Evolutionary conservation across 2,797 vertebrate species (phyloP).

Genomic region (Hypotaenidia okinawae): DNA sequence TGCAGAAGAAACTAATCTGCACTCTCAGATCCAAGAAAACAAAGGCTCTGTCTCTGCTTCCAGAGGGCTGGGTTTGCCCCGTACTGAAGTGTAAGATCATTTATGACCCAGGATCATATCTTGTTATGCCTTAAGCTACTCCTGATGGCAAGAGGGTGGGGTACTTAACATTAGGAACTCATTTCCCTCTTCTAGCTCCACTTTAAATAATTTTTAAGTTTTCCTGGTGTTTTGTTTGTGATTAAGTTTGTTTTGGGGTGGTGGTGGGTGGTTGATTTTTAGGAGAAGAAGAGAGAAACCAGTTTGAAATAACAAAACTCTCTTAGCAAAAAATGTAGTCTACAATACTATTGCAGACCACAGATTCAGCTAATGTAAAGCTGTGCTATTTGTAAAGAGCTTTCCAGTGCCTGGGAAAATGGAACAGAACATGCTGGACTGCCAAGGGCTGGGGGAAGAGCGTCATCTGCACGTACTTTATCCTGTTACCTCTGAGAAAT

Average conservation of each 20-base stretch:
- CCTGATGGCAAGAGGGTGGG: neutral
- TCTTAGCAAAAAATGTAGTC: neutral
- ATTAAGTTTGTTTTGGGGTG: neutral
- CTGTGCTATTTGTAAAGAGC: neutral
- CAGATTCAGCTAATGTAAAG: neutral
- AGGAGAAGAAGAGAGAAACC: neutral
- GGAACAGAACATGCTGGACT: neutral
- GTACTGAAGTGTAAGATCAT: neutral
- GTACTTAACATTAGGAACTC: neutral
- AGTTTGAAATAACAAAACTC: neutral
- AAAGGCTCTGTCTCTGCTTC: neutral
- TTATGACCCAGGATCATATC: neutral
- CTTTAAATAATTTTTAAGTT: neutral
- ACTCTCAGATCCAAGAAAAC: neutral
- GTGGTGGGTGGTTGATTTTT: neutral
- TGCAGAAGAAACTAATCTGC: neutral
- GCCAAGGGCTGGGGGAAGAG: neutral
- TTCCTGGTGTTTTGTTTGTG: neutral
- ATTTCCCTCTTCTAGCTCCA: neutral
- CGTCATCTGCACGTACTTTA: neutral
- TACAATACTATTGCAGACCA: neutral
- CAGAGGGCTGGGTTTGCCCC: neutral
- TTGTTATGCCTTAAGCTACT: neutral
- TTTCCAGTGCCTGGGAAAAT: neutral
- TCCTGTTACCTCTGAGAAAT: neutral